phyloP scores from a whole-genome alignment of 2,797 vertebrate genomes.

The Rhynchotus rufescens region DNA sequence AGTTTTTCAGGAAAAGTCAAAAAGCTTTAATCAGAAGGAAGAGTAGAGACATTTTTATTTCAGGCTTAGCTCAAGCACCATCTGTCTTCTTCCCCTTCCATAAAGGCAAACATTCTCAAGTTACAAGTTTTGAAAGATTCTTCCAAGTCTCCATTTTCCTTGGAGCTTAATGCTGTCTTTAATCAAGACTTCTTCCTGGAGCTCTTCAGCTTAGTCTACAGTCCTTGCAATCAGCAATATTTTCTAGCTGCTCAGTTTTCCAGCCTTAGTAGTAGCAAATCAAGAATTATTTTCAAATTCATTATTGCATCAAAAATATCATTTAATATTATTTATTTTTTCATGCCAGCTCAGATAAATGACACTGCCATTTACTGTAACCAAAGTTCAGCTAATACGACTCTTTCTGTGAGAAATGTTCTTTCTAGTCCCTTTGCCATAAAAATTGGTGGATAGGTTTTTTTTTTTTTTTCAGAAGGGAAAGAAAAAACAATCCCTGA shows the following conservation, averaged over 20 bases:
- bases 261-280: background rate
- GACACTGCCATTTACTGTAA: background rate
- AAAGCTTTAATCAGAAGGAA: constrained; percentile 32
- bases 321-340: background rate
- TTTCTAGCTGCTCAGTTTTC: constrained; percentile 4
- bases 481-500: background rate
- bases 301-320: background rate
- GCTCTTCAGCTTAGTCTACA: background rate
- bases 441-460: background rate
- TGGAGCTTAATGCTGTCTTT: constrained; percentile 16
- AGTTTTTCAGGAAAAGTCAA: constrained; percentile 33
- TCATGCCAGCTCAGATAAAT: background rate
- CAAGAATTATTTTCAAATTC: background rate
- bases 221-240: background rate
- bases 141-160: constrained; percentile 49
- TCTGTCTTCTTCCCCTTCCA: constrained; percentile 50
- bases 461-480: background rate
- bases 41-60: constrained; percentile 41
- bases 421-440: background rate
- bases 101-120: constrained; percentile 48
- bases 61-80: constrained; percentile 27
- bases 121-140: constrained; percentile 50
- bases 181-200: constrained; percentile 36
- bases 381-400: background rate
- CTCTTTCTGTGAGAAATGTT: background rate